phyloP scores from a whole-genome alignment of 2,888 invertebrate species.

The Tholera decimalis region DNA sequence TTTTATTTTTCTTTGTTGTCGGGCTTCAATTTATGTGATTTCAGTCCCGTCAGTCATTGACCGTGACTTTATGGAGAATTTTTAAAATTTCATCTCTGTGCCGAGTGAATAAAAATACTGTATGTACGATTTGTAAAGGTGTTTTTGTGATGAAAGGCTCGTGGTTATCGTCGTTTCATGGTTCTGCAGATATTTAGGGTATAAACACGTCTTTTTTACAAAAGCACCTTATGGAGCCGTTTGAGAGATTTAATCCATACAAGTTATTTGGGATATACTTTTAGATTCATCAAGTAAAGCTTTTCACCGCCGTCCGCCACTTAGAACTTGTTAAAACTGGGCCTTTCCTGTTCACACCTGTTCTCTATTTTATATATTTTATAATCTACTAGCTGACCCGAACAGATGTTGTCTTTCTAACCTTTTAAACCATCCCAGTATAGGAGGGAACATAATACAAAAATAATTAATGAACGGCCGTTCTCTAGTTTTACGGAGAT shows the following conservation, averaged over 20 bases:
- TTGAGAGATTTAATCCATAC: not conserved
- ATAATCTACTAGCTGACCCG: no score
- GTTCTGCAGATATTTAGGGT: not conserved
- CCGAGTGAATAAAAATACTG: conserved; percentile 57
- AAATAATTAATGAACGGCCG: no score
- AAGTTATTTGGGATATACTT: not conserved
- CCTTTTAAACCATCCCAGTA: no score
- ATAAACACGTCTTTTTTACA: not conserved
- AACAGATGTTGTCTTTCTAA: no score
- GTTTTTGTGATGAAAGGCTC: conserved; percentile 21
- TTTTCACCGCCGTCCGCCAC: conserved; percentile 14
- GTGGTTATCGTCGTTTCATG: conserved; percentile 8
- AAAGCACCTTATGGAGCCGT: not conserved
- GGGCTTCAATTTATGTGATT: conserved; percentile 76
- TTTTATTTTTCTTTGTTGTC: conserved; percentile 70
- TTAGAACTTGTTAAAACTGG: conserved; percentile 30
- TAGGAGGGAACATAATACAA: no score
- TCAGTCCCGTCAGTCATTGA: conserved; percentile 72
- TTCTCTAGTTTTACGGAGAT: no score
- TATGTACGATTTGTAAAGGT: conserved; percentile 22
- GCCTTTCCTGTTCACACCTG: conserved; percentile 1
- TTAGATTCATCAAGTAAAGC: not conserved
- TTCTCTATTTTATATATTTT: conserved; percentile 8
- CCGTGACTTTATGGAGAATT: conserved; percentile 70
- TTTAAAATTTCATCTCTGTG: conserved; percentile 69